Conservation (phyloP, 1,140 invertebrate species). For the Planococcus citri region DNA sequence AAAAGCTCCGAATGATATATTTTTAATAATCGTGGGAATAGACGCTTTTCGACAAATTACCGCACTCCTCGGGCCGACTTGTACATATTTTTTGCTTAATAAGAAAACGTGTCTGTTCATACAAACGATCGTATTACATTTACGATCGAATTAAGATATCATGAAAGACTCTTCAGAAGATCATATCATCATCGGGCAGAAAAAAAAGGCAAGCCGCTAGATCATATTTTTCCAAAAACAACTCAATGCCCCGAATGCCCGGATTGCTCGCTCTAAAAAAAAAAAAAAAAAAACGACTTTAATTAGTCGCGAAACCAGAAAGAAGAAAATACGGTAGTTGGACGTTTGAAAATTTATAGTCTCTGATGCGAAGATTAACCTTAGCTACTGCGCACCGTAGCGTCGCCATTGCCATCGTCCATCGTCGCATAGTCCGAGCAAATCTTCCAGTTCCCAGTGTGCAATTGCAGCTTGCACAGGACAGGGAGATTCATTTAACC, state of each 20-base stretch:
- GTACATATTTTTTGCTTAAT: background rate
- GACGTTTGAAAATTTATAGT: background rate
- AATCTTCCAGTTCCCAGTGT: too few relatives aligned
- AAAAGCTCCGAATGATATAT: too few relatives aligned
- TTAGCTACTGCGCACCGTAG: background rate
- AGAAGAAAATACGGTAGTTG: background rate
- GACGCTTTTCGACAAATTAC: background rate
- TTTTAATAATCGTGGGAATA: background rate
- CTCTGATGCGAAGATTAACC: background rate
- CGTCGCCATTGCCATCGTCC: too few relatives aligned
- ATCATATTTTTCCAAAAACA: background rate
- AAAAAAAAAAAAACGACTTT: background rate
- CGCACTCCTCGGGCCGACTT: background rate
- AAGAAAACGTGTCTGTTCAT: constrained; percentile 2
- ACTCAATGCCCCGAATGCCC: background rate
- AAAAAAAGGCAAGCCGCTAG: background rate
- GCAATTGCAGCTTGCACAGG: too few relatives aligned
- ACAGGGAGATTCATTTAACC: too few relatives aligned
- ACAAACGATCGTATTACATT: background rate
- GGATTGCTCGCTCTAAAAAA: too few relatives aligned
- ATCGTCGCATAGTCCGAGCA: too few relatives aligned
- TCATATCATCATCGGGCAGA: background rate
- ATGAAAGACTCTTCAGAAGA: background rate
- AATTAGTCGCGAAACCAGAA: background rate
- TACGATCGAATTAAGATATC: constrained; percentile 1